Percentiles rank a stretch among this genome's conserved stretches.
phyloP scores from a whole-genome alignment of 2,797 vertebrate genomes.

The Schizopygopsis malacanthus region DNA sequence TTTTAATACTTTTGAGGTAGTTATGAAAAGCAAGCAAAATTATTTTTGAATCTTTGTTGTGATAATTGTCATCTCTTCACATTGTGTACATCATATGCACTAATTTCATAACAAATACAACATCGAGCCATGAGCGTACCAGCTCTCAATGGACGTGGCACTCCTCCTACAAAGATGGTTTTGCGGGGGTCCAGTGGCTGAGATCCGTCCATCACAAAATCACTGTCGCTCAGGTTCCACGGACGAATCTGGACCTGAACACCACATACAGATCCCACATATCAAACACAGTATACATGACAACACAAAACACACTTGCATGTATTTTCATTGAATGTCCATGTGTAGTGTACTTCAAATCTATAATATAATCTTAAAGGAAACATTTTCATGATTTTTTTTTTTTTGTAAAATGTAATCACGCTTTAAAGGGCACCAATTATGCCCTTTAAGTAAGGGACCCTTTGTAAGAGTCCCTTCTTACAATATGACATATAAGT shows the following conservation, averaged over 20 bases:
- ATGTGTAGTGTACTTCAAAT: background rate
- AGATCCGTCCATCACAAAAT: slow-evolving; percentile 99
- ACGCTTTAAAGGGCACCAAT: background rate
- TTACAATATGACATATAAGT: no score
- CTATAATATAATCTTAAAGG: background rate
- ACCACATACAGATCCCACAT: background rate
- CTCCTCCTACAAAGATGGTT: slow-evolving; percentile 99
- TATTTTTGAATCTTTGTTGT: background rate
- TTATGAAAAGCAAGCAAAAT: background rate
- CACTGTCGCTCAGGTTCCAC: slow-evolving; percentile 98
- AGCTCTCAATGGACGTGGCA: slow-evolving; percentile 94
- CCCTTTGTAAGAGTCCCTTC: no score
- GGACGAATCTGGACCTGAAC: slow-evolving; percentile 96
- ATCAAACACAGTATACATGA: background rate
- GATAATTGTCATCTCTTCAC: background rate
- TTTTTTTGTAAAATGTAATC: background rate
- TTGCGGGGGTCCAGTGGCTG: slow-evolving; percentile 98
- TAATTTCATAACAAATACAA: background rate
- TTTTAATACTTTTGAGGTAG: background rate
- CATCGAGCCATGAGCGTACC: slow-evolving; percentile 71
- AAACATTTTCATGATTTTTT: background rate
- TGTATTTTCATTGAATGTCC: background rate
- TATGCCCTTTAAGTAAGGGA: no score
- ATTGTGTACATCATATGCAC: background rate
- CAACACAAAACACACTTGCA: background rate